A percentile compares a stretch with the other conserved stretches of the same genome.
Evolutionary conservation across 2,113 vertebrate species (phyloP).

Genomic region (Otocyon megalotis): DNA sequence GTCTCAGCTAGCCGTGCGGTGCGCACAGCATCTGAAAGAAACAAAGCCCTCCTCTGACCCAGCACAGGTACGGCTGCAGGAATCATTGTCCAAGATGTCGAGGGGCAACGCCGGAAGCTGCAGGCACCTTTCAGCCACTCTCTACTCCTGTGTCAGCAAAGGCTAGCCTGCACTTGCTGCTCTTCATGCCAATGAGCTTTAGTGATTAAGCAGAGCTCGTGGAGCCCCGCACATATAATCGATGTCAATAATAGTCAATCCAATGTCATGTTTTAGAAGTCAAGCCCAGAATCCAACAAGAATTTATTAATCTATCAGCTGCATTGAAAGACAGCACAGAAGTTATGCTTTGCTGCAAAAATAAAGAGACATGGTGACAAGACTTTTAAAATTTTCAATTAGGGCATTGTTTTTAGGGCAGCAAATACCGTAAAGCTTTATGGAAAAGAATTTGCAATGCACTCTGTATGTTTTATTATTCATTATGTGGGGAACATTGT

Average conservation of each 20-base stretch:
- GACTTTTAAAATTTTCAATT: slow-evolving; percentile 52
- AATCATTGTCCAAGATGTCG: neutral
- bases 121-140: neutral
- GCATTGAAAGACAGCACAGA: neutral
- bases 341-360: slow-evolving; percentile 30
- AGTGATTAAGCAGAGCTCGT: neutral
- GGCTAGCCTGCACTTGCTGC: neutral
- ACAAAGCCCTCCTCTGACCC: slow-evolving; percentile 26
- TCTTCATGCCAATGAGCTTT: neutral
- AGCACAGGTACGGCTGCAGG: neutral
- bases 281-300: neutral
- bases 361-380: neutral
- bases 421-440: slow-evolving; percentile 51
- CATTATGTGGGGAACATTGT: slow-evolving; percentile 21
- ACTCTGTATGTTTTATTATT: slow-evolving; percentile 62
- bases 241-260: neutral
- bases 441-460: slow-evolving; percentile 36
- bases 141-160: neutral
- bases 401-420: slow-evolving; percentile 60
- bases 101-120: accelerated
- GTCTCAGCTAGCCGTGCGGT: neutral
- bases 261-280: neutral
- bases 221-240: neutral
- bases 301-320: neutral
- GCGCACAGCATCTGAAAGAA: neutral